A percentile compares a stretch with the other conserved stretches of the same genome.
These are phyloP conservation scores for Stegana nigrithorax DNA, from an alignment of 2,888 invertebrate species.

Conservation along the genomic window DNA sequence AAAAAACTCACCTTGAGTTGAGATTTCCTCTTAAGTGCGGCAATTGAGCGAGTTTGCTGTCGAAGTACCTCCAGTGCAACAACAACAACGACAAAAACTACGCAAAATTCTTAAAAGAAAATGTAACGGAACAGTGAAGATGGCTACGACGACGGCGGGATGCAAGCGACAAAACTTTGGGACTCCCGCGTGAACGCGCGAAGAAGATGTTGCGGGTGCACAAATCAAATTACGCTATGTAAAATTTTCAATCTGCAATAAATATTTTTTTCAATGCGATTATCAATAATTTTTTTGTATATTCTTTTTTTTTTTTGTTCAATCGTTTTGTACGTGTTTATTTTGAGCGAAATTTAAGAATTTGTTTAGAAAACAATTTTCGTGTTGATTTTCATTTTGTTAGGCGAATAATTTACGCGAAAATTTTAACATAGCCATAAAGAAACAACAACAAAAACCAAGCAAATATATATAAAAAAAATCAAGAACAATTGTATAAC, in stretches of 20 bases:
- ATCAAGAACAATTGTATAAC: too few relatives aligned
- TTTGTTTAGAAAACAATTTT: not conserved
- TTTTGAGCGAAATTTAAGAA: not conserved
- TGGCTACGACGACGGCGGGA: too few relatives aligned
- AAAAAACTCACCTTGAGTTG: conserved; percentile 61
- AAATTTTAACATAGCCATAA: too few relatives aligned
- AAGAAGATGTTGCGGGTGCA: not conserved
- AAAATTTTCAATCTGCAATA: not conserved
- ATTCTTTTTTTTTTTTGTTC: too few relatives aligned
- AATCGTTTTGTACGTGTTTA: not conserved
- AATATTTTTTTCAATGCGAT: too few relatives aligned
- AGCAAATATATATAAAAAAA: too few relatives aligned
- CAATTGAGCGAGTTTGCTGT: conserved; percentile 87
- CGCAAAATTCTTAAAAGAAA: not conserved
- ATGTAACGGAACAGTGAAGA: not conserved
- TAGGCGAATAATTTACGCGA: not conserved
- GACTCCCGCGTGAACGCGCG: not conserved
- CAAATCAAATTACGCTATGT: not conserved
- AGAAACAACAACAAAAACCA: too few relatives aligned
- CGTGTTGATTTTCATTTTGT: not conserved
- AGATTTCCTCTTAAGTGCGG: conserved; percentile 73
- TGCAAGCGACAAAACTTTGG: too few relatives aligned
- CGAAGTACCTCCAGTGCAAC: conserved; percentile 80
- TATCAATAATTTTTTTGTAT: too few relatives aligned
- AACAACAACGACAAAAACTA: conserved; percentile 8